Conservation (phyloP, 1,140 invertebrate genomes). For the Matsumurasca onukii region DNA sequence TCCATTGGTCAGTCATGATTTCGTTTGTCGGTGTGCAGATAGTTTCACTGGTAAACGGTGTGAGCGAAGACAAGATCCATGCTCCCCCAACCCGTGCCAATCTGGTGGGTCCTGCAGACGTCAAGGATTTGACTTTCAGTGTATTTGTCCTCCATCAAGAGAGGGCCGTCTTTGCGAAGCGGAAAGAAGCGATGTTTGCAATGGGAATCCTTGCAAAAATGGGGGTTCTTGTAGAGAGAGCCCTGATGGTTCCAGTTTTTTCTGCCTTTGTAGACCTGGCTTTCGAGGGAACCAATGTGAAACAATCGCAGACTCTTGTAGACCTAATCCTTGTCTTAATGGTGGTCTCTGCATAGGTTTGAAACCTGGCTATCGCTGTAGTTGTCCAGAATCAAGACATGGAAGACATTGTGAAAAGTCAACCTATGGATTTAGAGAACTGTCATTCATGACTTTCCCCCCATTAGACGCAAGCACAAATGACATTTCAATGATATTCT, state of each 20-base stretch:
- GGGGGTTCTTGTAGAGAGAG: slow-evolving; percentile 88
- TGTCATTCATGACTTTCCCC: slow-evolving; percentile 88
- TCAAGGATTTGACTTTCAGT: slow-evolving; percentile 79
- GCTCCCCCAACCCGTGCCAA: slow-evolving; percentile 86
- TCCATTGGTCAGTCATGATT: slow-evolving; percentile 73
- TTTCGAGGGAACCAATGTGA: slow-evolving; percentile 88
- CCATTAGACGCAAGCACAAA: slow-evolving; percentile 83
- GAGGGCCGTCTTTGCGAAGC: slow-evolving; percentile 84
- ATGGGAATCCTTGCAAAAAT: slow-evolving; percentile 81
- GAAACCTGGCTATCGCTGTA: slow-evolving; percentile 83
- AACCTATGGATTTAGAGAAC: slow-evolving; percentile 83
- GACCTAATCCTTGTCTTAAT: slow-evolving; percentile 86
- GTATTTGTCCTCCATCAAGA: slow-evolving; percentile 70
- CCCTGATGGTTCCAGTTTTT: slow-evolving; percentile 81
- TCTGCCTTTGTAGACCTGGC: slow-evolving; percentile 85
- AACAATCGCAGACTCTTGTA: slow-evolving; percentile 78
- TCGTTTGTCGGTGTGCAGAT: slow-evolving; percentile 74
- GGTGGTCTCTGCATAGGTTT: slow-evolving; percentile 80
- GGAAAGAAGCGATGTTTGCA: slow-evolving; percentile 79
- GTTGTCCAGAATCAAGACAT: slow-evolving; percentile 83
- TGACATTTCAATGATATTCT: slow-evolving; percentile 88
- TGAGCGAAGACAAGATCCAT: slow-evolving; percentile 84
- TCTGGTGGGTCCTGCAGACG: slow-evolving; percentile 77
- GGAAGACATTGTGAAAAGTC: slow-evolving; percentile 88
- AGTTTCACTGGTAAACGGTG: slow-evolving; percentile 78